A percentile compares a stretch with the other conserved stretches of the same genome.
Evolutionary conservation across 23 tunicate species (phyloP).

Genomic region (Oikopleura vanhoeffeni): DNA sequence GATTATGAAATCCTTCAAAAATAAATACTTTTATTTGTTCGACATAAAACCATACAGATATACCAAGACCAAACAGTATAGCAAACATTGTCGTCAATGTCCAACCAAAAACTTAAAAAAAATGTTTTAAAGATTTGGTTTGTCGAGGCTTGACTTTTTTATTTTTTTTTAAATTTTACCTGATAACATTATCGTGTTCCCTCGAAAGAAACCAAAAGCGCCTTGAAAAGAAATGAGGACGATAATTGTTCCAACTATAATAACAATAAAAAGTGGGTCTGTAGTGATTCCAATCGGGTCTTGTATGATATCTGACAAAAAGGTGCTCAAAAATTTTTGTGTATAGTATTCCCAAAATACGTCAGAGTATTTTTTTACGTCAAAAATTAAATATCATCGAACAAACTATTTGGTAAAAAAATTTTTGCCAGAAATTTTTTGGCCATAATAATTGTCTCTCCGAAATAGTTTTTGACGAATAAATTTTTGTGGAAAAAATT

Average conservation of each 20-base stretch:
- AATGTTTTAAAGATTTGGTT: no score
- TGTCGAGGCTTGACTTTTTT: no score
- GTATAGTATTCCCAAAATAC: no score
- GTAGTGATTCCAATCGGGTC: neutral
- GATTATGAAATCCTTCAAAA: neutral
- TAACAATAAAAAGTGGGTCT: constrained; percentile 51
- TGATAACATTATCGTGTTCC: constrained; percentile 45
- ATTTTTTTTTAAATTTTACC: neutral
- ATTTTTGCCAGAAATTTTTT: no score
- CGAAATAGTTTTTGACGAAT: no score
- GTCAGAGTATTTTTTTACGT: no score
- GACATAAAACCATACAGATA: neutral
- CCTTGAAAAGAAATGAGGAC: constrained; percentile 33
- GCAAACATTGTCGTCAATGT: neutral
- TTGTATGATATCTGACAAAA: neutral
- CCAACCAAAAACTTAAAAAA: neutral
- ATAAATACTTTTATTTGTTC: neutral
- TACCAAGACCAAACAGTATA: neutral
- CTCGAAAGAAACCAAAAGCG: constrained; percentile 51
- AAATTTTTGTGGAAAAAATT: no score
- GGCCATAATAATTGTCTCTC: no score
- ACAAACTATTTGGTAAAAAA: no score
- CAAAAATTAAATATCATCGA: no score
- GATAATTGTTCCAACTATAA: constrained; percentile 35
- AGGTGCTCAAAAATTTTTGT: no score